Percentiles rank a stretch among this genome's conserved stretches.
phyloP scores from a whole-genome alignment of 2,888 invertebrate species.

The Athalia rosae region DNA sequence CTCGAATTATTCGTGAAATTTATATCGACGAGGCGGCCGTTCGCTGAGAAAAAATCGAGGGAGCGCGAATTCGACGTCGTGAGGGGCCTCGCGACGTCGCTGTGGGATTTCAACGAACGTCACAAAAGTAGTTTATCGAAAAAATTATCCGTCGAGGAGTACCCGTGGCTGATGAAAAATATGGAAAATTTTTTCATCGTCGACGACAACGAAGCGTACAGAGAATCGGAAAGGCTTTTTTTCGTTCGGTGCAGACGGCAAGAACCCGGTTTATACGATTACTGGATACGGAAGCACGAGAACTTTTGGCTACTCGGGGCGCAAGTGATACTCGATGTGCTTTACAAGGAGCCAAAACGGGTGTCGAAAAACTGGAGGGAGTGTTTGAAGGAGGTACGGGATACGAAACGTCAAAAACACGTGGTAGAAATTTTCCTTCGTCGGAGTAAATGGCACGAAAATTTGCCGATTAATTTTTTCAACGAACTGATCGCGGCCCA shows the following conservation, averaged over 20 bases:
- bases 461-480: no score
- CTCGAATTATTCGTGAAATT: background rate
- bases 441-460: background rate
- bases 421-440: background rate
- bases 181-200: background rate
- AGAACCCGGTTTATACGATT: background rate
- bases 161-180: background rate
- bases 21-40: background rate
- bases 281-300: background rate
- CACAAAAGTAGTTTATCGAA: background rate
- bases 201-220: background rate
- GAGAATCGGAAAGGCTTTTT: background rate
- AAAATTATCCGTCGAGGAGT: constrained; percentile 1
- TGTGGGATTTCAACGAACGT: background rate
- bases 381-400: background rate
- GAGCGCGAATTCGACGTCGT: no score
- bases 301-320: background rate
- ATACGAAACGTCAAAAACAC: background rate
- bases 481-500: no score
- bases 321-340: background rate
- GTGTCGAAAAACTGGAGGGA: background rate
- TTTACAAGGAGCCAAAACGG: background rate
- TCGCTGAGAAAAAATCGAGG: no score
- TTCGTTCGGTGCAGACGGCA: background rate
- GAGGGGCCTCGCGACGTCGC: no score